Evolutionary conservation across 2,113 vertebrate genomes (phyloP).

Genomic region (Proterorhinus semilunaris): DNA sequence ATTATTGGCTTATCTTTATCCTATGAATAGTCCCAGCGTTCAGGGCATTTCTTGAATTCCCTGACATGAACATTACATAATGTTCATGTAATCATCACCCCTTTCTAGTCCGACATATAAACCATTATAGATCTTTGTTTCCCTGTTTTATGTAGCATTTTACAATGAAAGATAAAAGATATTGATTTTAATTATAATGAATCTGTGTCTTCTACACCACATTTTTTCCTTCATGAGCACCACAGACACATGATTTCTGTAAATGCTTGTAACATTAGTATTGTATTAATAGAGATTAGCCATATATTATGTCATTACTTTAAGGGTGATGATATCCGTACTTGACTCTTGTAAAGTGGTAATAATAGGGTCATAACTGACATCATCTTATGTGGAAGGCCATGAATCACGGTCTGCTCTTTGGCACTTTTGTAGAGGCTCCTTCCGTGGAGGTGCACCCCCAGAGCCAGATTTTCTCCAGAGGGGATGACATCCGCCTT

Average conservation of each 20-base stretch:
- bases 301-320: background rate
- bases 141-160: too few relatives aligned
- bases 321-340: conserved; percentile 13
- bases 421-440: conserved; percentile 69
- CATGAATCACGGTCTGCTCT: conserved; percentile 38
- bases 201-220: too few relatives aligned
- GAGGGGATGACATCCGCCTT: conserved; percentile 80
- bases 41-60: too few relatives aligned
- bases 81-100: too few relatives aligned
- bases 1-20: too few relatives aligned
- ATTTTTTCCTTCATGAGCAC: background rate
- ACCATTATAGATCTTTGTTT: too few relatives aligned
- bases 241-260: background rate
- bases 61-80: too few relatives aligned
- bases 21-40: too few relatives aligned
- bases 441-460: conserved; percentile 80
- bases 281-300: background rate
- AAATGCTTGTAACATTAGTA: conserved; percentile 10
- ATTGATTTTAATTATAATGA: too few relatives aligned
- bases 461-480: conserved; percentile 74
- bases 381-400: conserved; percentile 38
- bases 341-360: conserved; percentile 26
- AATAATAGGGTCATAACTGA: conserved; percentile 48
- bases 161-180: too few relatives aligned
- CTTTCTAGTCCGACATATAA: too few relatives aligned